Conservation (phyloP, 1,140 invertebrate species). For the Ladona fulva region DNA sequence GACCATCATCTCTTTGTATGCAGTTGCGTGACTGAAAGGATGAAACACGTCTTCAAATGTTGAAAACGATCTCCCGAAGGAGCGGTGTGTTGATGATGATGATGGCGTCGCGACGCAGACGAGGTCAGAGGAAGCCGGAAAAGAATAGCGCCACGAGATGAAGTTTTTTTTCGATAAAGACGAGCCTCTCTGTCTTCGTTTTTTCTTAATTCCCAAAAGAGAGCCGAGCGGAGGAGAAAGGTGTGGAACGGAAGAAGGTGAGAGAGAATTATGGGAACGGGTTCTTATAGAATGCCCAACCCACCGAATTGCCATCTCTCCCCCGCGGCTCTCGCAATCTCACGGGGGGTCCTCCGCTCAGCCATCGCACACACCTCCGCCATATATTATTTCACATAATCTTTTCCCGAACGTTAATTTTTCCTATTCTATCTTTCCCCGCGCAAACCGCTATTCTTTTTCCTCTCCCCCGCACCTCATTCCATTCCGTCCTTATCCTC, state of each 20-base stretch:
- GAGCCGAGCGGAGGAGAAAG: not conserved
- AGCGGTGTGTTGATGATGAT: too few species aligned
- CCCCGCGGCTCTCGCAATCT: not conserved
- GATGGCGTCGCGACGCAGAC: too few species aligned
- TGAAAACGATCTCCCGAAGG: too few species aligned
- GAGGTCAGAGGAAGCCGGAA: too few species aligned
- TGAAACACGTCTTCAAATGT: too few species aligned
- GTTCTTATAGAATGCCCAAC: not conserved
- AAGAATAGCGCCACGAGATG: too few species aligned
- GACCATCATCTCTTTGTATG: too few species aligned
- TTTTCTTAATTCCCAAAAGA: not conserved
- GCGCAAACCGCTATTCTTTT: not conserved
- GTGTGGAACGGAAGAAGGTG: not conserved
- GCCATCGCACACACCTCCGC: not conserved
- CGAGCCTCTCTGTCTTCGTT: too few species aligned
- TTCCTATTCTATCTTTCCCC: not conserved
- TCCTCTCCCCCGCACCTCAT: not conserved
- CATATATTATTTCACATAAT: not conserved
- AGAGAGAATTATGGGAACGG: not conserved
- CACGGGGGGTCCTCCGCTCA: not conserved
- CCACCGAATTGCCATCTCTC: not conserved
- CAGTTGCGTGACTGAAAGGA: too few species aligned
- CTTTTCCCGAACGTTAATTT: not conserved
- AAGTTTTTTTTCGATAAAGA: too few species aligned
- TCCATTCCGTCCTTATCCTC: not conserved